Evolutionary conservation across 2,888 invertebrate species (phyloP).

Genomic region (Dione juno): DNA sequence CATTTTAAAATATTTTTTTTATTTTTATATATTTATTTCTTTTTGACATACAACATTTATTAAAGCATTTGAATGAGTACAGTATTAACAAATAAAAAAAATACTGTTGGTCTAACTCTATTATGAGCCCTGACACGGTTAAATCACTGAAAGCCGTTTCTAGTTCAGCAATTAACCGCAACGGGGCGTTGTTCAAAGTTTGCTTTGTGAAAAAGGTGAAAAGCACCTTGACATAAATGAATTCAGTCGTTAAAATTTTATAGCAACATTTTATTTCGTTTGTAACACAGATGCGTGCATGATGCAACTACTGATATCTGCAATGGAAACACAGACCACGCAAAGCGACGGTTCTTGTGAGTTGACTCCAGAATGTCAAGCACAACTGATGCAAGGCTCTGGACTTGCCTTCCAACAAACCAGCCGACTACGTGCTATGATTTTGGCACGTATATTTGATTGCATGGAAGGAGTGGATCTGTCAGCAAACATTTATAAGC

Average conservation of each 20-base stretch:
- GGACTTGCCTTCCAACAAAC: constrained; percentile 76
- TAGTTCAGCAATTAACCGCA: constrained; percentile 50
- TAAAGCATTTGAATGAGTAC: not conserved
- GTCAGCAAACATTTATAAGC: constrained; percentile 72
- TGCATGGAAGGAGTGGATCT: constrained; percentile 73
- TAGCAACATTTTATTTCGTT: not conserved
- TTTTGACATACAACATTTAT: no score
- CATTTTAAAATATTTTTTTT: no score
- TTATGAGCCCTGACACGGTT: constrained; percentile 52
- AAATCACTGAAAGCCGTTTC: constrained; percentile 51
- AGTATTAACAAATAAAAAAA: constrained; percentile 2
- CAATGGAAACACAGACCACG: constrained; percentile 75
- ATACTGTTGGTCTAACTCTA: constrained; percentile 41
- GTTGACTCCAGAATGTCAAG: constrained; percentile 67
- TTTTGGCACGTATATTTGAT: constrained; percentile 68
- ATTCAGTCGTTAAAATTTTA: constrained; percentile 21
- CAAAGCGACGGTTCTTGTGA: constrained; percentile 69
- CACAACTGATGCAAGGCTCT: constrained; percentile 71
- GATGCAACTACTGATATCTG: constrained; percentile 76
- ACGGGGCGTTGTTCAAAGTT: constrained; percentile 50
- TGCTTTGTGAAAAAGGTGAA: constrained; percentile 49
- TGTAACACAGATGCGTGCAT: constrained; percentile 72
- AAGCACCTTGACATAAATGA: constrained; percentile 51
- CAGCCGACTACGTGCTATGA: constrained; percentile 66
- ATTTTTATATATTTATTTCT: no score